These are phyloP conservation scores for Bombyx mori DNA, from an alignment of 1,140 invertebrate species.

Conservation along the genomic window DNA sequence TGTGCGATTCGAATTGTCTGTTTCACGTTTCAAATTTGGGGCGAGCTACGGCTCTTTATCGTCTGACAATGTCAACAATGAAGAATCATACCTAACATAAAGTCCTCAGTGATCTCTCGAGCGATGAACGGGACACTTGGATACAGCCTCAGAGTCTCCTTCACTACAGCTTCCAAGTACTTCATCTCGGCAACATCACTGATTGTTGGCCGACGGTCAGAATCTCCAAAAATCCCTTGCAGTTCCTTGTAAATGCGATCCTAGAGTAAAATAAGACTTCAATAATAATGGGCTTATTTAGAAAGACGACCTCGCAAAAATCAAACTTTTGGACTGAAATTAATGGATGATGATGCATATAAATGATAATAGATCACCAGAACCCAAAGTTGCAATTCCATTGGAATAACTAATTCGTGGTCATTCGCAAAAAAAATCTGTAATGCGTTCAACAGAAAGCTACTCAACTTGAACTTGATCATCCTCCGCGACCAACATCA, in stretches of 20 bases:
- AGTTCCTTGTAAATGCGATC: slow-evolving; percentile 29
- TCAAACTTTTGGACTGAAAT: too few species aligned
- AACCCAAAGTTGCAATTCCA: too few species aligned
- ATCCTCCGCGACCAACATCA: slow-evolving; percentile 53
- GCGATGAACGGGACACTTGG: slow-evolving; percentile 81
- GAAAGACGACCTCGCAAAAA: too few species aligned
- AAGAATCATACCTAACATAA: slow-evolving; percentile 2
- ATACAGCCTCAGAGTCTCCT: slow-evolving; percentile 77
- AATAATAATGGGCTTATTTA: neutral
- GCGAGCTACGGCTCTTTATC: too few species aligned
- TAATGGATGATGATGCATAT: too few species aligned
- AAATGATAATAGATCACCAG: too few species aligned
- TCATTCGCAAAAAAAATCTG: too few species aligned
- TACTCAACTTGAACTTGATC: slow-evolving; percentile 69
- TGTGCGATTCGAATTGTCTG: too few species aligned
- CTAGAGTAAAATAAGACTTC: slow-evolving; percentile 12
- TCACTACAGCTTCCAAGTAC: slow-evolving; percentile 82
- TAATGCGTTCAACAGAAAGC: too few species aligned
- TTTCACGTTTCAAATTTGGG: too few species aligned
- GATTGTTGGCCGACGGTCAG: slow-evolving; percentile 69
- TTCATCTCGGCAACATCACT: slow-evolving; percentile 78
- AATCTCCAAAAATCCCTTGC: slow-evolving; percentile 40
- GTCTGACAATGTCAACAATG: too few species aligned
- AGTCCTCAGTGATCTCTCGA: slow-evolving; percentile 4
- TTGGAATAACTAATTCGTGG: too few species aligned